phyloP scores from a whole-genome alignment of 2,113 vertebrate genomes.

The Tricholaema leucomelas region DNA sequence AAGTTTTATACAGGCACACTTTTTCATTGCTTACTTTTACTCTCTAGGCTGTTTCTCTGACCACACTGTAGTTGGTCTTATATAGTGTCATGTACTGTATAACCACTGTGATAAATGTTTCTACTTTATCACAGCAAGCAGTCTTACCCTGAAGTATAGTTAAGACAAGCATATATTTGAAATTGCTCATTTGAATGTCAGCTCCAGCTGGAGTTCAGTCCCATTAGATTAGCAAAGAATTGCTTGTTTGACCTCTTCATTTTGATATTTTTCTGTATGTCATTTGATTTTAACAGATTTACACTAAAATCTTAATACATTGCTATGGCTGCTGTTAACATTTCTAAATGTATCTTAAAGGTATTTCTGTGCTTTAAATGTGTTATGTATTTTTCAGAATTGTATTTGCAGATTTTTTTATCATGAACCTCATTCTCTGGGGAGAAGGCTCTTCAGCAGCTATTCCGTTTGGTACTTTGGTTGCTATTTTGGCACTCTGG shows the following conservation, averaged over 20 bases:
- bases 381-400: conserved; percentile 82
- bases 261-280: background rate
- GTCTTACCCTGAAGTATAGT: conserved; percentile 36
- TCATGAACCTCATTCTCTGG: conserved; percentile 99
- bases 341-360: background rate
- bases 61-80: background rate
- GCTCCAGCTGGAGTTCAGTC: conserved; percentile 49
- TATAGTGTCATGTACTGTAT: conserved; percentile 21
- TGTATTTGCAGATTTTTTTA: conserved; percentile 97
- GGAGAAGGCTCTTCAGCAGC: conserved; percentile 97
- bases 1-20: background rate
- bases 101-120: conserved; percentile 24
- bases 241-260: conserved; percentile 19
- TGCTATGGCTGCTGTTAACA: background rate
- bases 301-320: background rate
- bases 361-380: conserved; percentile 7
- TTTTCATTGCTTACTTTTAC: background rate
- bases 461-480: conserved; percentile 93
- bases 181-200: conserved; percentile 35
- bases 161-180: conserved; percentile 44
- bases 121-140: conserved; percentile 49
- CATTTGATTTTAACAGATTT: background rate
- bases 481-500: conserved; percentile 96
- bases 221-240: conserved; percentile 28
- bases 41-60: conserved; percentile 3